Percentiles rank a stretch among this genome's conserved stretches.
Conservation (phyloP, 2,888 invertebrate genomes). For the Tenthredo mesomela region DNA sequence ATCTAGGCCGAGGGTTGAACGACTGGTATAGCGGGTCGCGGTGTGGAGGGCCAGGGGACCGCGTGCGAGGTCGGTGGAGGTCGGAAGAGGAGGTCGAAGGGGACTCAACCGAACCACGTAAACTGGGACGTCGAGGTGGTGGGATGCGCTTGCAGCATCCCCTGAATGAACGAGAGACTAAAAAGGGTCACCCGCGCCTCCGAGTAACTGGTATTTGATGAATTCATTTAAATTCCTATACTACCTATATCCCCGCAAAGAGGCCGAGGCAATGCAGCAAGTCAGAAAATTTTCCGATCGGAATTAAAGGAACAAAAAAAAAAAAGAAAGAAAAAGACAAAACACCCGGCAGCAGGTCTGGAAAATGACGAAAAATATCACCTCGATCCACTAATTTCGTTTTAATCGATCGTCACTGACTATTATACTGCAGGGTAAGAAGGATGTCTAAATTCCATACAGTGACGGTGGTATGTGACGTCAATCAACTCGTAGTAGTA, state of each 20-base stretch:
- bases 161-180: conserved; percentile 30
- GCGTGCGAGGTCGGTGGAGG: conserved; percentile 34
- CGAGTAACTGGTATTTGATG: background rate
- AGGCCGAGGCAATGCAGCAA: background rate
- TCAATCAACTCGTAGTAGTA: background rate
- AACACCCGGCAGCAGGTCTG: background rate
- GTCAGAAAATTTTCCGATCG: background rate
- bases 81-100: conserved; percentile 49
- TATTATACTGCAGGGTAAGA: background rate
- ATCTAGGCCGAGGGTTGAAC: conserved; percentile 77
- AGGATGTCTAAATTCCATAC: background rate
- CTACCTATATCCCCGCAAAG: background rate
- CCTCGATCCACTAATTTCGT: background rate
- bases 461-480: conserved; percentile 19
- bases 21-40: conserved; percentile 72
- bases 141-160: conserved; percentile 23
- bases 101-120: conserved; percentile 34
- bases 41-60: conserved; percentile 60
- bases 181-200: background rate
- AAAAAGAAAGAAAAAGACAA: background rate
- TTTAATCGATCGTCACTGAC: background rate
- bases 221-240: conserved; percentile 20
- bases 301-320: background rate
- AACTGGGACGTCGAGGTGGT: conserved; percentile 36
- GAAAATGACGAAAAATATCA: background rate